Percentiles rank a stretch among this genome's conserved stretches.
phyloP scores from a whole-genome alignment of 2,797 vertebrate species.

The Neoniphon sammara region DNA sequence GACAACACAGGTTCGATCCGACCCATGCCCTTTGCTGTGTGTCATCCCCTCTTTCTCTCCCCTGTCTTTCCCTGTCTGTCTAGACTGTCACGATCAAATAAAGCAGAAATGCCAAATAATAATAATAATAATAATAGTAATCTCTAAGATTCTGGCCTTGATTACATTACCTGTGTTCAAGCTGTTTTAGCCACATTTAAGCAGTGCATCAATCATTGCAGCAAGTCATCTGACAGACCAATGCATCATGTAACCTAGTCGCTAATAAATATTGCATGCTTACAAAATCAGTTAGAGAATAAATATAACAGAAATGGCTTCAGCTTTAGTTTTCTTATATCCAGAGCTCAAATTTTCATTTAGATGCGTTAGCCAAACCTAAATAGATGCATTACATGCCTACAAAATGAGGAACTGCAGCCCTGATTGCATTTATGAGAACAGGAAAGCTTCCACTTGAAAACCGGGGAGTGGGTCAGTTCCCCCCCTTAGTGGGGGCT shows the following conservation, averaged over 20 bases:
- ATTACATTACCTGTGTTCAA: slow-evolving; percentile 16
- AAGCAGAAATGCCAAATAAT: too few species aligned
- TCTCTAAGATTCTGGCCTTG: background rate
- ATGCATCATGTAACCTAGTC: slow-evolving; percentile 30
- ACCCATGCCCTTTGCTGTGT: too few species aligned
- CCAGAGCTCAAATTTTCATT: background rate
- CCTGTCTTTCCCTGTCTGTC: too few species aligned
- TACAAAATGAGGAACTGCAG: slow-evolving; percentile 17
- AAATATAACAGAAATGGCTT: slow-evolving; percentile 45
- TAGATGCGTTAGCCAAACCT: background rate
- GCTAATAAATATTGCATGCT: slow-evolving; percentile 45
- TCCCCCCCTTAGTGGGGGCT: slow-evolving; percentile 14
- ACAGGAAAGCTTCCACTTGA: slow-evolving; percentile 8
- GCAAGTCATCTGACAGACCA: slow-evolving; percentile 39
- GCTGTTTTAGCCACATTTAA: slow-evolving; percentile 16
- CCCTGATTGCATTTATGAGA: background rate
- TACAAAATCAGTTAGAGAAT: slow-evolving; percentile 32
- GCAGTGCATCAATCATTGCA: slow-evolving; percentile 6
- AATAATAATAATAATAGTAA: too few species aligned
- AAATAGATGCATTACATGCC: slow-evolving; percentile 23
- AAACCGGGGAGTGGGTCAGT: slow-evolving; percentile 16
- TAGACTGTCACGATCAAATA: too few species aligned
- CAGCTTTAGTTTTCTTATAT: slow-evolving; percentile 26
- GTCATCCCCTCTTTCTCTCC: too few species aligned
- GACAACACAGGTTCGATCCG: too few species aligned